These are phyloP conservation scores for Ramazzottius varieornatus DNA, from an alignment of 2,888 invertebrate species.

Conservation along the genomic window DNA sequence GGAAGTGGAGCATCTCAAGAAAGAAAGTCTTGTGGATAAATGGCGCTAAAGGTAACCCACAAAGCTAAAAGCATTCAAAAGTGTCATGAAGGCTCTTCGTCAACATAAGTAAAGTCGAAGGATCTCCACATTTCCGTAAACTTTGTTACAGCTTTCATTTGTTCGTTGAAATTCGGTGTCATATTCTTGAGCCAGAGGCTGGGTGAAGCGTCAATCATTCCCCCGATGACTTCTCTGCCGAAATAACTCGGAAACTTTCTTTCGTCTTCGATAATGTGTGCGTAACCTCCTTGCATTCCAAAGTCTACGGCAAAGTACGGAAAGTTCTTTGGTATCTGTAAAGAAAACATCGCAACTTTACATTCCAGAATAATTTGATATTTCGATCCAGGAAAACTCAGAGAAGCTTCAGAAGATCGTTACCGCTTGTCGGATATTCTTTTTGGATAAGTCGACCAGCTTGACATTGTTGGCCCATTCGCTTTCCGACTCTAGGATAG, in stretches of 20 bases:
- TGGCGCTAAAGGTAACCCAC: too few species aligned
- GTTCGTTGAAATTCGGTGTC: constrained; percentile 43
- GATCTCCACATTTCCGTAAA: constrained; percentile 22
- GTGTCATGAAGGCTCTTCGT: too few species aligned
- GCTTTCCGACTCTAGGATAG: constrained; percentile 68
- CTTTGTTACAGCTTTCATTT: constrained; percentile 41
- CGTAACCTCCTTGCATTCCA: constrained; percentile 61
- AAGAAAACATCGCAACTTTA: too few species aligned
- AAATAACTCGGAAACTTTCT: constrained; percentile 57
- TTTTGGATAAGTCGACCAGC: constrained; percentile 39
- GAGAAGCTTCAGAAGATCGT: constrained; percentile 9
- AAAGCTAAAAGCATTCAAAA: too few species aligned
- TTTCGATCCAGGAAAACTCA: not conserved
- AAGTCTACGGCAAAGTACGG: constrained; percentile 86
- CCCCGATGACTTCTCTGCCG: constrained; percentile 72
- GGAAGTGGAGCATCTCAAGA: too few species aligned
- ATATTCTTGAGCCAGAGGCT: constrained; percentile 56
- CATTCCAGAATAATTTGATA: not conserved
- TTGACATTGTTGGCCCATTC: constrained; percentile 92
- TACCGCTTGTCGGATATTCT: constrained; percentile 42
- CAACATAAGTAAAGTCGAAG: constrained; percentile 9
- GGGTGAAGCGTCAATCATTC: constrained; percentile 67
- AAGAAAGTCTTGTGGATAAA: too few species aligned
- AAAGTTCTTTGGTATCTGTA: constrained; percentile 53
- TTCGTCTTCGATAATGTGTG: constrained; percentile 87